A percentile compares a stretch with the other conserved stretches of the same genome.
Conservation (phyloP, 1,140 invertebrate species). For the Drosophila novamexicana region DNA sequence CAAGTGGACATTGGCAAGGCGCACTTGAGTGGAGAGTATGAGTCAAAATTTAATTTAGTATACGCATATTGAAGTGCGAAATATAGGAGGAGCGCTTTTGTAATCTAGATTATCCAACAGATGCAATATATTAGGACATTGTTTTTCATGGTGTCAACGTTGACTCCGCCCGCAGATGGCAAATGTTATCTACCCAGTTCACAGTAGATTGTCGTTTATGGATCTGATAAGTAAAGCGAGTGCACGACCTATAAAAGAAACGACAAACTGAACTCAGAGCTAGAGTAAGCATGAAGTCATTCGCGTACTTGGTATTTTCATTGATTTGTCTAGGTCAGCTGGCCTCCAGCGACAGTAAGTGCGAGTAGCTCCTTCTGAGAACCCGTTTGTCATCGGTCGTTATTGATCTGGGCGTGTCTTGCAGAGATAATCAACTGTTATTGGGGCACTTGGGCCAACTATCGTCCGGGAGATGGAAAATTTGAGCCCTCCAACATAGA, state of each 20-base stretch:
- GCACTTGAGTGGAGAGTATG: constrained; percentile 9
- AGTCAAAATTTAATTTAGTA: constrained; percentile 40
- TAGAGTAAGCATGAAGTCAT: constrained; percentile 47
- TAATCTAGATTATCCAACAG: constrained; percentile 7
- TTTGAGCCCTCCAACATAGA: constrained; percentile 87
- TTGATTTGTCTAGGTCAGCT: constrained; percentile 43
- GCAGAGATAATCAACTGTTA: constrained; percentile 88
- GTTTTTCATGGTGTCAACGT: constrained; percentile 18
- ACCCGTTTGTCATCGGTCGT: neutral
- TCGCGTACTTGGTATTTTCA: constrained; percentile 32
- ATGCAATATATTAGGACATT: constrained; percentile 54
- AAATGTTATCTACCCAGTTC: constrained; percentile 5
- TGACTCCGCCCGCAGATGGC: neutral
- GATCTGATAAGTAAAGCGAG: constrained; percentile 10
- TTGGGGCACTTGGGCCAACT: constrained; percentile 88
- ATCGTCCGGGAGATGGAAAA: constrained; percentile 86
- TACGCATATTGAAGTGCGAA: constrained; percentile 22
- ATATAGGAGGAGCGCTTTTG: neutral
- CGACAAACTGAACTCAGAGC: neutral
- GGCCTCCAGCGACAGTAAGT: constrained; percentile 53
- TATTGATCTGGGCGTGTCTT: neutral
- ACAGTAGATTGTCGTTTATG: neutral
- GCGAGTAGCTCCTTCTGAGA: neutral
- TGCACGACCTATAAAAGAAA: constrained; percentile 52
- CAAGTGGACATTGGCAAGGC: neutral